phyloP scores from a whole-genome alignment of 2,113 vertebrate species.

The Felis chaus region DNA sequence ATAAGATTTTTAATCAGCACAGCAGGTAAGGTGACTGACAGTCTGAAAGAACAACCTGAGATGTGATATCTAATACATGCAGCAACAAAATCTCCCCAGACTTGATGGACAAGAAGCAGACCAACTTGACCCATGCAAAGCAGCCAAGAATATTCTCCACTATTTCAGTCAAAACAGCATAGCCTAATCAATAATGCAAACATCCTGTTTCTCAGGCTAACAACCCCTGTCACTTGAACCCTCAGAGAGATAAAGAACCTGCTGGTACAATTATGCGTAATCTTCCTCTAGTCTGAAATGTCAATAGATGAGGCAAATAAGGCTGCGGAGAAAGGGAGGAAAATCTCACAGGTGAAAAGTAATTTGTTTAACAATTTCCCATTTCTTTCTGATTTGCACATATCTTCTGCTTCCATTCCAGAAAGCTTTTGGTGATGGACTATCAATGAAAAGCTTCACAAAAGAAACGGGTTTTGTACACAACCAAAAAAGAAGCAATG shows the following conservation, averaged over 20 bases:
- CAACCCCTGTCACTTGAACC: constrained; percentile 68
- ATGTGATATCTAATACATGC: neutral
- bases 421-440: neutral
- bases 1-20: constrained; percentile 59
- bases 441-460: neutral
- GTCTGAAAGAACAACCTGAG: constrained; percentile 27
- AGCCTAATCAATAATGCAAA: constrained; percentile 82
- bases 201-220: constrained; percentile 68
- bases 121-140: constrained; percentile 40
- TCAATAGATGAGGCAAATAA: constrained; percentile 55
- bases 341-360: constrained; percentile 43
- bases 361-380: constrained; percentile 61
- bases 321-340: neutral
- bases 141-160: constrained; percentile 10
- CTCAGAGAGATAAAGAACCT: constrained; percentile 72
- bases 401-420: constrained; percentile 22
- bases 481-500: constrained; percentile 20
- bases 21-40: constrained; percentile 39
- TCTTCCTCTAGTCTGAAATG: constrained; percentile 60
- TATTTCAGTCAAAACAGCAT: constrained; percentile 67
- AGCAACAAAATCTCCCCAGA: neutral
- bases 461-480: constrained; percentile 15
- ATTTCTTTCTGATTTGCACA: constrained; percentile 43
- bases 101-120: constrained; percentile 40
- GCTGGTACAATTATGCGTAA: constrained; percentile 64